phyloP scores from a whole-genome alignment of 1,140 invertebrate genomes.

The Cyclargus thomasi region DNA sequence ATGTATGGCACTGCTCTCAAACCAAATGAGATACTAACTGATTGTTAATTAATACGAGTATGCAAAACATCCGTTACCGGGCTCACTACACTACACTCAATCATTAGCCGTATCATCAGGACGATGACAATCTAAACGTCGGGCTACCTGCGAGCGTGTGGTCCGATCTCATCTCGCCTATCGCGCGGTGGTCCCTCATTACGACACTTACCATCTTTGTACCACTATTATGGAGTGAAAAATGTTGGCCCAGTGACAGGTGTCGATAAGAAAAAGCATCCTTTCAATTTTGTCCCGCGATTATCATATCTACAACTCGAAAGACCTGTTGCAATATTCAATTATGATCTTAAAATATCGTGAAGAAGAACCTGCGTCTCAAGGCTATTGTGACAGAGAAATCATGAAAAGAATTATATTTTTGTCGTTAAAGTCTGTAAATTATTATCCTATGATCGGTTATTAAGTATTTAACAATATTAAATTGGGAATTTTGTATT shows the following conservation, averaged over 20 bases:
- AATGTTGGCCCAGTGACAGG: slow-evolving; percentile 60
- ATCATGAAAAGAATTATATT: too few relatives aligned
- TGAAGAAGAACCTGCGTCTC: neutral
- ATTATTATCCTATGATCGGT: too few relatives aligned
- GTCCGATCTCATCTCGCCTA: slow-evolving; percentile 67
- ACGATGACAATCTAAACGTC: slow-evolving; percentile 71
- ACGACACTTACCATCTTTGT: slow-evolving; percentile 50
- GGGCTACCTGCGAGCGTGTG: slow-evolving; percentile 66
- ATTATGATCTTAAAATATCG: neutral
- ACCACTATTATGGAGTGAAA: slow-evolving; percentile 64
- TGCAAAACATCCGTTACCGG: slow-evolving; percentile 45
- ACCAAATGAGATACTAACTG: neutral
- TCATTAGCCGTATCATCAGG: slow-evolving; percentile 61
- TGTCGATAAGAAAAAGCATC: slow-evolving; percentile 48
- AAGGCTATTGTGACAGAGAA: neutral
- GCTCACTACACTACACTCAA: slow-evolving; percentile 45
- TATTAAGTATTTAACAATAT: too few relatives aligned
- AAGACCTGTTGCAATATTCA: neutral
- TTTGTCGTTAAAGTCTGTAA: too few relatives aligned
- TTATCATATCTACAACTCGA: slow-evolving; percentile 13
- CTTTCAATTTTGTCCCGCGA: slow-evolving; percentile 24
- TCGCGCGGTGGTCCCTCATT: slow-evolving; percentile 69
- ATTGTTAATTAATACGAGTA: slow-evolving; percentile 6
- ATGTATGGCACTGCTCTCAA: neutral
- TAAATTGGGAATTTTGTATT: too few relatives aligned